A percentile compares a stretch with the other conserved stretches of the same genome.
These are phyloP conservation scores for Boloria selene DNA, from an alignment of 2,888 invertebrate genomes.

Conservation along the genomic window DNA sequence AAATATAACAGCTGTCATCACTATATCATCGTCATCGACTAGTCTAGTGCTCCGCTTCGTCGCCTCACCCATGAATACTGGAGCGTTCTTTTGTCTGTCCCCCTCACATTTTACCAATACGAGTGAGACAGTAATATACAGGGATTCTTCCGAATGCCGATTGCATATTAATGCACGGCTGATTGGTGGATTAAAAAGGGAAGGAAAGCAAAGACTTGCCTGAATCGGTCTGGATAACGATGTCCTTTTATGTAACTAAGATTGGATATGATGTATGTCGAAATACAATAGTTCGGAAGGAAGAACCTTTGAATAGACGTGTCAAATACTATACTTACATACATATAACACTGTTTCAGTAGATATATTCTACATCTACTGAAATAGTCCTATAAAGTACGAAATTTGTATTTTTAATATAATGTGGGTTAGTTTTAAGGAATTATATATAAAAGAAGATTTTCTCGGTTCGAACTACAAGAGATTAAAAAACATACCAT, in stretches of 20 bases:
- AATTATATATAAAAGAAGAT: too few species aligned
- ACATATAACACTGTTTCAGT: too few species aligned
- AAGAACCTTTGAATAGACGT: too few species aligned
- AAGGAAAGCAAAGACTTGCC: slow-evolving; percentile 30
- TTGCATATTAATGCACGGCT: slow-evolving; percentile 45
- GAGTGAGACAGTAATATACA: slow-evolving; percentile 48
- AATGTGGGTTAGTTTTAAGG: too few species aligned
- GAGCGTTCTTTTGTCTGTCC: slow-evolving; percentile 64
- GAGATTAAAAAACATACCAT: too few species aligned
- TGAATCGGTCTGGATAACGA: slow-evolving; percentile 33
- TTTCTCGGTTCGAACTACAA: too few species aligned
- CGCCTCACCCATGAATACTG: slow-evolving; percentile 75
- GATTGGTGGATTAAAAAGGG: slow-evolving; percentile 46
- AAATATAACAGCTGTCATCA: slow-evolving; percentile 40
- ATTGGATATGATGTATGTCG: slow-evolving; percentile 7
- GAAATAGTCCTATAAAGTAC: too few species aligned
- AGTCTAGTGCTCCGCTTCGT: slow-evolving; percentile 73
- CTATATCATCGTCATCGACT: slow-evolving; percentile 75
- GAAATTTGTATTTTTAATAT: too few species aligned
- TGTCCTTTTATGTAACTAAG: slow-evolving; percentile 20
- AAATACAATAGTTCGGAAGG: too few species aligned
- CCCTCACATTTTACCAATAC: slow-evolving; percentile 48
- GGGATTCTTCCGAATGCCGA: slow-evolving; percentile 44
- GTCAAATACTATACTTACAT: too few species aligned
- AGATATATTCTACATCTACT: too few species aligned